Base-by-base conservation (phyloP, 1,140 invertebrate genomes). In the Idris sp. region DNA sequence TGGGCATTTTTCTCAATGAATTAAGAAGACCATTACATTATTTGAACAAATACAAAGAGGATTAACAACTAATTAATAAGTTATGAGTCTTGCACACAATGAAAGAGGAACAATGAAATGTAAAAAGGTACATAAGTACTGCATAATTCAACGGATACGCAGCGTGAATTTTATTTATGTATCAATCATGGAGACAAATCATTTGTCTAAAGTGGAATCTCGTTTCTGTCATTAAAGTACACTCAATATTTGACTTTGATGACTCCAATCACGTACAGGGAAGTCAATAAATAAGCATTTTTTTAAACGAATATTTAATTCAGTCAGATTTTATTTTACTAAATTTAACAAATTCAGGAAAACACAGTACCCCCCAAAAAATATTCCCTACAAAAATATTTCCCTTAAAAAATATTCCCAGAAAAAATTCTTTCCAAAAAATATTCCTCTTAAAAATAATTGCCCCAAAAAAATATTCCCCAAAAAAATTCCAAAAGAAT, bases 151-250 rank as follows among this genome's bases (percentile, higher is more conserved):
- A 58, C 56, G 49, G 7, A 11, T 30, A 40, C 38, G 16, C 48
- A 62, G 46, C 49, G 67, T 51, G 26, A 40, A 62, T 62, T 61
- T 71, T 71, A 71, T 71, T 61, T 71, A 62, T 54, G 56, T 71
- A 33, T 44, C 56, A 71, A 62, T 56, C 36, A 43, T 46, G 54
- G 67, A 71, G 65, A 71, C 65, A 69, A 59, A 59, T 59, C 54
- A 56, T 61, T 71, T 46, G 65, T 54, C 48, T 71, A 30, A 4
- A 54, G 16, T 35, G 40, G 56, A 48, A 54, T 56, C 40, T 68
- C 22, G 35, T 53, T 59, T 58, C 44, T 68, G 30, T 51, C 46
- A 51, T 51, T 58, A 51, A 36, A 25, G 33, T 53, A 38, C 16
- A 58, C 18, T 36, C 14, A 36, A 40, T 48, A 11, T 25, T 53